These are phyloP conservation scores for Pygoscelis antarcticus DNA, from an alignment of 2,113 vertebrate genomes.

Conservation along the genomic window DNA sequence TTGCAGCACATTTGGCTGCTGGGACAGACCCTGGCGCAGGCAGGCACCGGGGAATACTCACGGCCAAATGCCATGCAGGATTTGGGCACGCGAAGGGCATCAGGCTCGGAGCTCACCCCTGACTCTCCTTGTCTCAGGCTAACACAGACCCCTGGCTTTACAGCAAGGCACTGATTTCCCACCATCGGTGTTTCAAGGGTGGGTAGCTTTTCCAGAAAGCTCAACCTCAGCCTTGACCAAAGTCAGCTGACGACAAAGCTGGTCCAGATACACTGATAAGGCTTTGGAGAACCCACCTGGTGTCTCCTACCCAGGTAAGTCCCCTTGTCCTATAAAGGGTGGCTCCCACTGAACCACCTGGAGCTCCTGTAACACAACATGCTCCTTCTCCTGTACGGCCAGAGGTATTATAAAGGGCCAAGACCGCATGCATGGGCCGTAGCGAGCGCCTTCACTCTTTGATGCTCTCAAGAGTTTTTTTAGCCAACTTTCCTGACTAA, in stretches of 20 bases:
- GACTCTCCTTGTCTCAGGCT: background rate
- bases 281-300: background rate
- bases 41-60: background rate
- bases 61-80: background rate
- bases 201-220: background rate
- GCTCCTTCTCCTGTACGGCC: background rate
- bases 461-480: background rate
- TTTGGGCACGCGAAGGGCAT: fast-evolving
- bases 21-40: background rate
- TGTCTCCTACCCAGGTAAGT: background rate
- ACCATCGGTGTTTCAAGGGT: background rate
- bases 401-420: background rate
- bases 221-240: background rate
- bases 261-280: background rate
- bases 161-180: background rate
- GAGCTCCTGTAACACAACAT: background rate
- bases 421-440: background rate
- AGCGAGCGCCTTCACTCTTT: background rate
- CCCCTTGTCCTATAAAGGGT: background rate
- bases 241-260: background rate
- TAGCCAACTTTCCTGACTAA: constrained; percentile 31
- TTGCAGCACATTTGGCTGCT: background rate
- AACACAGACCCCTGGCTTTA: background rate
- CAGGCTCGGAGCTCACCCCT: fast-evolving
- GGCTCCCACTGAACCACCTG: background rate